These are phyloP conservation scores for Austrolebias charrua DNA, from an alignment of 2,797 vertebrate genomes.

Conservation along the genomic window DNA sequence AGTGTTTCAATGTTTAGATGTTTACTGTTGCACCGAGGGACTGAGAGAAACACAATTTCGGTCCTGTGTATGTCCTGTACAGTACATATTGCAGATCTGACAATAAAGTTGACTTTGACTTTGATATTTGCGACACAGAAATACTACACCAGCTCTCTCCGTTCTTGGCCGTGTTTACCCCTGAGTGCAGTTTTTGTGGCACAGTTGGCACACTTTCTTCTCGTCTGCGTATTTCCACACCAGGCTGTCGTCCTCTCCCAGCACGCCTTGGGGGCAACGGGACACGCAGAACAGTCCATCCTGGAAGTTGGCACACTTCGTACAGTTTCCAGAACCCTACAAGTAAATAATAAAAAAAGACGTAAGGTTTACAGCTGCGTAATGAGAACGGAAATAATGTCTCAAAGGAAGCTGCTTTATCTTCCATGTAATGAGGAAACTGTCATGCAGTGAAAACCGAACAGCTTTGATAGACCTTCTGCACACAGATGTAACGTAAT, in stretches of 20 bases:
- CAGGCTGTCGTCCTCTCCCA: slow-evolving; percentile 84
- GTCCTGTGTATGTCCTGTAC: too few relatives aligned
- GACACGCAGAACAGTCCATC: slow-evolving; percentile 91
- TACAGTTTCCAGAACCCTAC: slow-evolving; percentile 88
- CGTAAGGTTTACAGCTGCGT: slow-evolving; percentile 30
- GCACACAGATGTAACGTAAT: slow-evolving; percentile 20
- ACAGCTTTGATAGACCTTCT: background rate
- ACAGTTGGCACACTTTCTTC: slow-evolving; percentile 84
- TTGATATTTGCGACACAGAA: slow-evolving; percentile 26
- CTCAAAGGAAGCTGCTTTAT: slow-evolving; percentile 9
- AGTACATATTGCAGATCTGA: too few relatives aligned
- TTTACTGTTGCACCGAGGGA: too few relatives aligned
- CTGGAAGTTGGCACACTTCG: slow-evolving; percentile 86
- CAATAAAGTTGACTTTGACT: too few relatives aligned
- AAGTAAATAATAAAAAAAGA: slow-evolving; percentile 24
- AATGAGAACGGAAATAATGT: slow-evolving; percentile 31
- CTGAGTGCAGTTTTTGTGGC: slow-evolving; percentile 91
- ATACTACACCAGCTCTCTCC: slow-evolving; percentile 7
- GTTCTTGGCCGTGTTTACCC: slow-evolving; percentile 76
- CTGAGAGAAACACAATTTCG: too few relatives aligned
- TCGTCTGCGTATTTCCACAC: slow-evolving; percentile 91
- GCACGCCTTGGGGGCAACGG: slow-evolving; percentile 86
- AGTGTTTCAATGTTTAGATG: too few relatives aligned
- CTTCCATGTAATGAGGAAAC: slow-evolving; percentile 27
- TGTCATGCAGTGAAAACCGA: background rate